phyloP scores from a whole-genome alignment of 92 coral and sea anemone species.

The Heliopora coerulea region DNA sequence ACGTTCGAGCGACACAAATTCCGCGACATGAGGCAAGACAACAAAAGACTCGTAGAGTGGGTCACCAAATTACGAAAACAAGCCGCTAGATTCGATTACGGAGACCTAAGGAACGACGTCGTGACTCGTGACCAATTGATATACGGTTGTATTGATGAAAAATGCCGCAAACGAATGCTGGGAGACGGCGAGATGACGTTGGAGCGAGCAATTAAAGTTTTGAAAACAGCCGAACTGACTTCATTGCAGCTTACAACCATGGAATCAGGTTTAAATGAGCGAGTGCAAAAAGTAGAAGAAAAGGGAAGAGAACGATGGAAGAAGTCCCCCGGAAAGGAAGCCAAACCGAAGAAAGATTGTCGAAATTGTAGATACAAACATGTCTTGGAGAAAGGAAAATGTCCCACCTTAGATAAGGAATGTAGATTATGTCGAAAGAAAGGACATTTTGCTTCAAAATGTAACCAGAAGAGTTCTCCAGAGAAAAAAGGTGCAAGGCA shows the following conservation, averaged over 20 bases:
- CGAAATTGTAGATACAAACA: conserved; percentile 4
- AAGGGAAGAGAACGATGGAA: neutral
- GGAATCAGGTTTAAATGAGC: neutral
- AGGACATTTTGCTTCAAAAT: neutral
- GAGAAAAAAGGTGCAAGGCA: neutral
- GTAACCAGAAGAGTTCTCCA: neutral
- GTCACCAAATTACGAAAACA: neutral
- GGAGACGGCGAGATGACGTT: neutral
- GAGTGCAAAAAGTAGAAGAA: neutral
- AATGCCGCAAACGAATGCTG: conserved; percentile 2
- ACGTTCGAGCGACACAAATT: neutral
- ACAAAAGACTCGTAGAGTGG: neutral
- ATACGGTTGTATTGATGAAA: neutral
- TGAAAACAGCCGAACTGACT: conserved; percentile 1
- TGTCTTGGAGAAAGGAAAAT: conserved; percentile 3
- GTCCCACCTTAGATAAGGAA: neutral
- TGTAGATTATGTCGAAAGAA: neutral
- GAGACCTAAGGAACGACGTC: neutral
- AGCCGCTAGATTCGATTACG: neutral
- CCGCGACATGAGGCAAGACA: conserved; percentile 3
- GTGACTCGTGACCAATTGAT: neutral
- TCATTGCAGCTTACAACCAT: neutral
- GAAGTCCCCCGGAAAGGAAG: neutral
- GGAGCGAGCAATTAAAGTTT: neutral
- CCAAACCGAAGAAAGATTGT: neutral